These are phyloP conservation scores for Caenorhabditis parvicauda DNA, from an alignment of 2,888 invertebrate genomes.

Conservation along the genomic window DNA sequence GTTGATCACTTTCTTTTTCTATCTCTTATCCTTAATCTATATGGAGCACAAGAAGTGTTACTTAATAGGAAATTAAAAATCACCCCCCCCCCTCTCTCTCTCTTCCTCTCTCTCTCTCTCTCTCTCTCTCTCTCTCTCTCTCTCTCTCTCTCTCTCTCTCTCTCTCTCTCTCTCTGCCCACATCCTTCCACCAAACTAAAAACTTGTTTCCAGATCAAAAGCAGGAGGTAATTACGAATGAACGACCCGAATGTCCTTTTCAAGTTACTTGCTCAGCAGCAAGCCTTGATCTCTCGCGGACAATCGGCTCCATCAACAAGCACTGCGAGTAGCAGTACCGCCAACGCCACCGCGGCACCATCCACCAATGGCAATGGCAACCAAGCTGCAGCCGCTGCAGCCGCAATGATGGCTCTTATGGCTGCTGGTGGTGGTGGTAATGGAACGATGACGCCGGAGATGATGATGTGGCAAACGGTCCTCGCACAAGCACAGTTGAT, in stretches of 20 bases:
- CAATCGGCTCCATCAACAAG: neutral
- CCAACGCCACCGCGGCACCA: neutral
- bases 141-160: conserved; percentile 3
- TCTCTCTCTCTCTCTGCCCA: neutral
- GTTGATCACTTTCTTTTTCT: too few relatives aligned
- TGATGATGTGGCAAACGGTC: conserved; percentile 21
- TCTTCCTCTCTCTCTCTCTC: neutral
- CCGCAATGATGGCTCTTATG: neutral
- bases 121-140: conserved; percentile 3
- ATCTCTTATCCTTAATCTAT: too few relatives aligned
- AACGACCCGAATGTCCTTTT: conserved; percentile 1
- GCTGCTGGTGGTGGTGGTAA: neutral
- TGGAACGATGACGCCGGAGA: conserved; percentile 8
- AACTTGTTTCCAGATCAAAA: neutral
- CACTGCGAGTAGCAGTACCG: neutral
- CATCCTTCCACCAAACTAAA: neutral
- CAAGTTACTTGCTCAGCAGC: neutral
- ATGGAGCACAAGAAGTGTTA: too few relatives aligned
- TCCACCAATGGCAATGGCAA: neutral
- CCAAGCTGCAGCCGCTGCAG: neutral
- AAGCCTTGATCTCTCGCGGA: neutral
- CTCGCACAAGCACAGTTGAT: conserved; percentile 11
- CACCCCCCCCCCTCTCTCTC: neutral
- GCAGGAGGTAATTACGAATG: neutral
- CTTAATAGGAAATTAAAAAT: neutral